Percentiles rank a stretch among this genome's conserved stretches.
These are phyloP conservation scores for Hymenopus coronatus DNA, from an alignment of 2,888 invertebrate species.

Conservation along the genomic window DNA sequence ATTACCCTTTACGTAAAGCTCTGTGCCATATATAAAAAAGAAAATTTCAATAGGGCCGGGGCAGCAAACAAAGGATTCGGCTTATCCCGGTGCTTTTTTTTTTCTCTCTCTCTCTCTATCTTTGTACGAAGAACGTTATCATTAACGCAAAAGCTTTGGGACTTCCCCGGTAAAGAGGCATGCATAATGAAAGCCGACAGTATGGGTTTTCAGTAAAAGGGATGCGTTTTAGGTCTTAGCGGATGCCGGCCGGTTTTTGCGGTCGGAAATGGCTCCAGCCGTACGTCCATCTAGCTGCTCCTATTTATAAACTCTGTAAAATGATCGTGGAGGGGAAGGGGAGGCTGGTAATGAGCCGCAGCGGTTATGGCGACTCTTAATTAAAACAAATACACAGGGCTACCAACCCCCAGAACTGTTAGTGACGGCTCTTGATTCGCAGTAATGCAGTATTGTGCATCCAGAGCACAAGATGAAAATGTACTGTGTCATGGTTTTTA, in stretches of 20 bases:
- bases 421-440: neutral
- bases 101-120: neutral
- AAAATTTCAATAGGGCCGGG: neutral
- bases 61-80: neutral
- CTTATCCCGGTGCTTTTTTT: neutral
- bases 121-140: neutral
- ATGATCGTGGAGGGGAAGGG: neutral
- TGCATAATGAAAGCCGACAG: neutral
- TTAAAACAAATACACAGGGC: neutral
- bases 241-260: neutral
- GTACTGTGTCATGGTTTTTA: too few species aligned
- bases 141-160: neutral
- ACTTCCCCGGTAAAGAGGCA: neutral
- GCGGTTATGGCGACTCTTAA: neutral
- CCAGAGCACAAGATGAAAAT: too few species aligned
- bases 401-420: neutral
- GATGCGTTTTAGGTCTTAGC: neutral
- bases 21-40: neutral
- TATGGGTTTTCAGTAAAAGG: neutral
- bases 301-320: neutral
- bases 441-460: neutral
- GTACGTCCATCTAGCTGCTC: neutral
- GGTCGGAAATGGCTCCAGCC: neutral
- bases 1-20: too few species aligned
- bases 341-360: neutral